These are phyloP conservation scores for Gnathonemus longibarbis DNA, from an alignment of 2,113 vertebrate genomes.

Conservation along the genomic window DNA sequence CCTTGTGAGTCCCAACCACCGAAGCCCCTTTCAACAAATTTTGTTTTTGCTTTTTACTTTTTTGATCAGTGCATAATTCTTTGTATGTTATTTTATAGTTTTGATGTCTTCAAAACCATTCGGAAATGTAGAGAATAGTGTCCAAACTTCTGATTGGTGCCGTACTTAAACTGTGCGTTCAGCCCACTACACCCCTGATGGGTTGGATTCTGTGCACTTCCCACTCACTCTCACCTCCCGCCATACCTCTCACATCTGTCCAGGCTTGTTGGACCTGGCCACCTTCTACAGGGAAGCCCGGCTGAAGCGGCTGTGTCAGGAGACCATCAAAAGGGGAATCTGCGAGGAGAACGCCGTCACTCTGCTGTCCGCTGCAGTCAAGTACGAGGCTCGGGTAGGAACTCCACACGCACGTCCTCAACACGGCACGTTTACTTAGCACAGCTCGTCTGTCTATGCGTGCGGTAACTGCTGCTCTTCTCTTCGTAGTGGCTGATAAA, in stretches of 20 bases:
- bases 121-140: background rate
- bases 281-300: conserved; percentile 84
- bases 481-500: background rate
- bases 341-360: conserved; percentile 95
- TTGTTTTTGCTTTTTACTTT: background rate
- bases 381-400: conserved; percentile 90
- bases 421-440: background rate
- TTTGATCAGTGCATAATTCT: background rate
- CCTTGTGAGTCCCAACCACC: background rate
- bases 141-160: background rate
- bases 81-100: background rate
- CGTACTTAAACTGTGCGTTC: background rate
- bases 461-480: background rate
- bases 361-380: conserved; percentile 88
- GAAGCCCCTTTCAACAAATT: background rate
- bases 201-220: background rate
- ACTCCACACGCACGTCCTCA: background rate
- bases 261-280: conserved; percentile 87
- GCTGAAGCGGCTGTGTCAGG: conserved; percentile 89
- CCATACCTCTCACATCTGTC: background rate
- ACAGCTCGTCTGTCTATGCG: background rate
- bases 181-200: background rate
- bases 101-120: background rate
- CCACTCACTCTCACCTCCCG: background rate
- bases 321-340: conserved; percentile 94